Evolutionary conservation across 2,113 vertebrate genomes (phyloP), one percentile per base, ranked within the genome.

Genomic region (Craseonycteris thonglongyai): DNA sequence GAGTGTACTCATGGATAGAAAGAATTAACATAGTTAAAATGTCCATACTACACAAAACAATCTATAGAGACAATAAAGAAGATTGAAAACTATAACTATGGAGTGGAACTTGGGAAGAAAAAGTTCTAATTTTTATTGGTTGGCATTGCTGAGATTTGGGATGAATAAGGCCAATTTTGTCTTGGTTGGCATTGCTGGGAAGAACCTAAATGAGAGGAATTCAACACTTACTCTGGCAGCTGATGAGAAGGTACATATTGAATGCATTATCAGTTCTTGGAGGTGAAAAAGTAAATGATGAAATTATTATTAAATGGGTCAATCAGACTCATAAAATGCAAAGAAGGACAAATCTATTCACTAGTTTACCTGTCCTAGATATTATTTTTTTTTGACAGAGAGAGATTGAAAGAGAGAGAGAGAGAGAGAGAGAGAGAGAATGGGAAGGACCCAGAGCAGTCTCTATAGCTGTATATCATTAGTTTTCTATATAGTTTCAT

Each of bases 11-110:
- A 51, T 51, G 49, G 49, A 51, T 51, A 51, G 49, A 15, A 51
- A 51, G 49, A 51, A 51, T 51, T 51, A 51, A 51, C 49, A 51
- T 51, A 4, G 49, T 51, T 51, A 51, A 51, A 51, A 4, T 51
- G 49, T 51, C 49, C 49, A 51, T 51, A 51, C 13, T 15, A 51
- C 49, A 51, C 49, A 51, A 51, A 51, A 51, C 49, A 51, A 51
- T 51, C 49, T 51, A 51, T 13, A 51, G 49, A 51, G 14, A 15
- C 49, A 51, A 51, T 59, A 11, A 59, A 59, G 58, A 59, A 99
- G 99, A 99, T 99, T 95, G 99, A 99, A 97, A 99, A 99, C 97
- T 99, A 99, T 96, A 99, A 99, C 98, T 99, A 99, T 38, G 99
- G 99, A 26, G 99, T 99, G 84, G 98, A 99, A 28, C 98, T 99